Evolutionary conservation across 2,888 invertebrate genomes (phyloP), one percentile per base, ranked within the genome.

Genomic region (Trichogramma dendrolimi): DNA sequence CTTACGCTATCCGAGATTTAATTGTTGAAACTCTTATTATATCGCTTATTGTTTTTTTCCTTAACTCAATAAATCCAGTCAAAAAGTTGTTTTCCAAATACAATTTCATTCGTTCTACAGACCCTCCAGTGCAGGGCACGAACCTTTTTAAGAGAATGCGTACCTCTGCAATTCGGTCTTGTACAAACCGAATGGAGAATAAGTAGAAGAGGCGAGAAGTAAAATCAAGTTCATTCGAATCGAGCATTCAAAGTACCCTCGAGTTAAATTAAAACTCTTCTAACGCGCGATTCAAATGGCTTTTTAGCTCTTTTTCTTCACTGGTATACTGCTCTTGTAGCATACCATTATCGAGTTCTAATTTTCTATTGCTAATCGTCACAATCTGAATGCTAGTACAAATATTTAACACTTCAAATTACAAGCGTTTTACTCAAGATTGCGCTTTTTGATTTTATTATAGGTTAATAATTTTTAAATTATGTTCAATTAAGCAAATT

Each of bases 241-340:
- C 58, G 55, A 11, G 48, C 39, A 40, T 59, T 58, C 60, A 66
- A 63, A 60, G 65, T 63, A 62, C 67, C 68, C 67, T 63, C 62
- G 67, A 67, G 68, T 71, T 74, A 74, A 74, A 75, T 74, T 75
- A 74, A 68, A 73, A 72, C 71, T 55, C 55, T 71, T 71, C 59
- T 59, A 11, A 48, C 48, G 11, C 55, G 56, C 55, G 49, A 11
- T 49, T 49, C 10, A 11, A 7, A 51, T 55, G 52, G n/a, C 42
- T 51, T 44, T 55, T 41, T 27, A 27, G 27, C 52, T 48, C 55
- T 48, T 42, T 51, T 56, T 64, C 53, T 53, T 61, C 58, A 63
- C 61, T 63, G 63, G 58, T 55, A 38, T 58, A 63, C 63, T 61
- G 53, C 51, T 27, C 27, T 2, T 27, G 2, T 27, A 27, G 27